Conservation (phyloP, 2,113 vertebrate genomes). For the Cathartes aura region DNA sequence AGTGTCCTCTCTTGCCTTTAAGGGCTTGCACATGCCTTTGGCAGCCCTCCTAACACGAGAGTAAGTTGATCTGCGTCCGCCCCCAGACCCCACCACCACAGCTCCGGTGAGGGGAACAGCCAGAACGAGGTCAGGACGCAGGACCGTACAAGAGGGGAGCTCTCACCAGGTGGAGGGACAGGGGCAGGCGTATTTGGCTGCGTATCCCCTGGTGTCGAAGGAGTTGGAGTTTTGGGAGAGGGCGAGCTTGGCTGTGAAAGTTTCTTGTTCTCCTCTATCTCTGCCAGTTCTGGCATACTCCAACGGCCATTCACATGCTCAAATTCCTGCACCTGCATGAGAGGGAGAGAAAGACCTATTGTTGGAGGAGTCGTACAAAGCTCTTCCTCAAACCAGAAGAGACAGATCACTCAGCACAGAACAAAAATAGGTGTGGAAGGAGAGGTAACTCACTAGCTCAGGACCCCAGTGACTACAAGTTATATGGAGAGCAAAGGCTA, state of each 20-base stretch:
- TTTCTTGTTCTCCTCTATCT: slow-evolving; percentile 95
- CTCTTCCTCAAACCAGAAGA: neutral
- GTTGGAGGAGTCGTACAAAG: neutral
- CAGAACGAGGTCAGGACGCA: slow-evolving; percentile 48
- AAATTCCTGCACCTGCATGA: slow-evolving; percentile 93
- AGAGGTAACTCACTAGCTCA: neutral
- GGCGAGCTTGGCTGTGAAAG: slow-evolving; percentile 89
- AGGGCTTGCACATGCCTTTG: slow-evolving; percentile 71
- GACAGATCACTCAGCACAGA: neutral
- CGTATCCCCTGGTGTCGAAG: slow-evolving; percentile 93
- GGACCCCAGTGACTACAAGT: neutral
- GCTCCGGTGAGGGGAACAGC: slow-evolving; percentile 42
- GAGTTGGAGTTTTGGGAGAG: slow-evolving; percentile 83
- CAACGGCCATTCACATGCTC: slow-evolving; percentile 97
- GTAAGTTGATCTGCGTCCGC: slow-evolving; percentile 73
- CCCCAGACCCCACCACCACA: slow-evolving; percentile 53
- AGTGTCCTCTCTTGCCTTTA: slow-evolving; percentile 85
- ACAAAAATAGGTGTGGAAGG: neutral
- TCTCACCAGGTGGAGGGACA: slow-evolving; percentile 75
- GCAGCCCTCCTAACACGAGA: slow-evolving; percentile 81
- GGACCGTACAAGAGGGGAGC: neutral
- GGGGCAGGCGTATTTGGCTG: slow-evolving; percentile 94
- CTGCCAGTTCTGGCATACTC: slow-evolving; percentile 98
- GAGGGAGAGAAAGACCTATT: rapidly evolving
- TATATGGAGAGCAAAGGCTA: neutral